Conservation (phyloP, 2,797 vertebrate species). For the Ciconia nigra region DNA sequence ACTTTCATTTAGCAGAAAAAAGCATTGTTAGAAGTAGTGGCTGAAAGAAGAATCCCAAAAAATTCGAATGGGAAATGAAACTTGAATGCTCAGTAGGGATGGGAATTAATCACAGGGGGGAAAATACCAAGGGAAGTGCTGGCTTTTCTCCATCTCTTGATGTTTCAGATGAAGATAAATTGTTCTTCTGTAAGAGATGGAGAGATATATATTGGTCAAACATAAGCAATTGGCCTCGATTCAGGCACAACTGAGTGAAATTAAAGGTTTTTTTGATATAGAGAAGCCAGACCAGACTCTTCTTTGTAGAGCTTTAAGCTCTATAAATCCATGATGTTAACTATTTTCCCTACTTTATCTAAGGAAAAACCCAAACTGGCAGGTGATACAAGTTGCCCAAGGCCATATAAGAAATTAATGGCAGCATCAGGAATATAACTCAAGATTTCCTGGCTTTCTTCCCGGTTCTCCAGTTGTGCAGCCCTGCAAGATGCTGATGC, state of each 20-base stretch:
- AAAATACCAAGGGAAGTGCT: constrained; percentile 55
- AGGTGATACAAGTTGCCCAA: constrained; percentile 61
- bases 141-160: constrained; percentile 64
- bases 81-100: constrained; percentile 47
- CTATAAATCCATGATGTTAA: constrained; percentile 45
- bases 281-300: constrained; percentile 50
- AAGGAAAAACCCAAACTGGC: constrained; percentile 55
- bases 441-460: constrained; percentile 42
- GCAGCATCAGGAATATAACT: constrained; percentile 53
- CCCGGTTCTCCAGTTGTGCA: not conserved
- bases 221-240: constrained; percentile 38
- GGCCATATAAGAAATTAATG: constrained; percentile 58
- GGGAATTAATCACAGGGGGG: constrained; percentile 52
- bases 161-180: constrained; percentile 64
- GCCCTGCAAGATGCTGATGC: not conserved
- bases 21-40: not conserved
- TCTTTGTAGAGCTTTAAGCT: constrained; percentile 50
- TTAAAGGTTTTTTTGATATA: constrained; percentile 48
- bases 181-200: constrained; percentile 51
- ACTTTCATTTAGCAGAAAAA: constrained; percentile 37
- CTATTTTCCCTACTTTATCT: constrained; percentile 50
- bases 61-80: constrained; percentile 52
- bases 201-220: constrained; percentile 61
- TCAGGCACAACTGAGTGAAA: constrained; percentile 63
- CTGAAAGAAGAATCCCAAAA: constrained; percentile 32